Evolutionary conservation across 2,797 vertebrate genomes (phyloP).

Genomic region (Tokudaia tokunoshimensis): DNA sequence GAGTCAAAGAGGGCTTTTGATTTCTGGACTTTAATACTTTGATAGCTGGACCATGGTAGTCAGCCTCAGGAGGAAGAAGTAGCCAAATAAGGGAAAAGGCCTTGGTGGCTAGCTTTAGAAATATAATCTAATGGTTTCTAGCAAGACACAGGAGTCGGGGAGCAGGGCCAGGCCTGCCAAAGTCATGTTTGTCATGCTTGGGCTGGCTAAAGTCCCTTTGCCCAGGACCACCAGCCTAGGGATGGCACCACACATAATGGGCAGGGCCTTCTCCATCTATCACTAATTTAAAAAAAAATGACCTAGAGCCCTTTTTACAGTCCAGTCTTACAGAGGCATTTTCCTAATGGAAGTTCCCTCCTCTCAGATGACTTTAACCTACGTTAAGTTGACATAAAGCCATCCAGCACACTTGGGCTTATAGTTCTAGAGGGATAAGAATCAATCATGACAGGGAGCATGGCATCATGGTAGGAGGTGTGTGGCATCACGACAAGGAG

Average conservation of each 20-base stretch:
- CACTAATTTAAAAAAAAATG: not conserved
- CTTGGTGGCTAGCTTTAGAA: not conserved
- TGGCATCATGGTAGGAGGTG: no score
- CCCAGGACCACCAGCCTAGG: not conserved
- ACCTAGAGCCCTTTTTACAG: not conserved
- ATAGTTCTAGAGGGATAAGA: not conserved
- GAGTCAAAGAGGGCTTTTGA: not conserved
- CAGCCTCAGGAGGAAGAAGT: not conserved
- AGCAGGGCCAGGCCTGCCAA: not conserved
- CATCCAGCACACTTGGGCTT: not conserved
- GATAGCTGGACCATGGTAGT: not conserved
- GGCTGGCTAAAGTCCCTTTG: not conserved
- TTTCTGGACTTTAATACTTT: no score
- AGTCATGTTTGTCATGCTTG: not conserved
- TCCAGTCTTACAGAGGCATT: not conserved
- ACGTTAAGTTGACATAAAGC: not conserved
- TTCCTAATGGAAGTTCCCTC: not conserved
- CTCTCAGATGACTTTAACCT: not conserved
- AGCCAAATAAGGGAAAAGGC: not conserved
- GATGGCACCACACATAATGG: not conserved
- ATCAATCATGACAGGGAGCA: no score
- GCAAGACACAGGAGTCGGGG: not conserved
- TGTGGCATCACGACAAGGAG: no score
- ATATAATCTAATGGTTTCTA: not conserved
- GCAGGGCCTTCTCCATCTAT: not conserved